A percentile compares a stretch with the other conserved stretches of the same genome.
phyloP scores from a whole-genome alignment of 2,888 invertebrate species.

The Smittia sp. region DNA sequence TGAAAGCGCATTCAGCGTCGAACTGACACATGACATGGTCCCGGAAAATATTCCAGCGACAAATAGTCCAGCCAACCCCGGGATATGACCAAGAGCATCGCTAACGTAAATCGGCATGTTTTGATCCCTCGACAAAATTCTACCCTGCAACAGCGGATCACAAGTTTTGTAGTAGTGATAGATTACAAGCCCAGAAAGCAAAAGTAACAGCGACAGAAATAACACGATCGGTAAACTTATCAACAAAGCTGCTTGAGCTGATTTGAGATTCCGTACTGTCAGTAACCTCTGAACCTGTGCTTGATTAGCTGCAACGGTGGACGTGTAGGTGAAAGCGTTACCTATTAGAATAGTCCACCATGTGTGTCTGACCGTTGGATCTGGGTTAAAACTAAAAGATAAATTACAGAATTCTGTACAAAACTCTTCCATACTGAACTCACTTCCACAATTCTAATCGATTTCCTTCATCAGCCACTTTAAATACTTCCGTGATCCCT shows the following conservation, averaged over 20 bases:
- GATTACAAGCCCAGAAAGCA: constrained; percentile 76
- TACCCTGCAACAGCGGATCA: constrained; percentile 67
- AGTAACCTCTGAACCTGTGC: constrained; percentile 75
- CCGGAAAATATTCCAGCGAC: constrained; percentile 90
- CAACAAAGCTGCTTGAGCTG: constrained; percentile 73
- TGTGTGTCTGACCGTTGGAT: constrained; percentile 81
- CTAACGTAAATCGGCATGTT: constrained; percentile 77
- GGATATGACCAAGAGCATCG: constrained; percentile 67
- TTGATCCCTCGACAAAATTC: constrained; percentile 70
- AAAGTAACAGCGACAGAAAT: constrained; percentile 69
- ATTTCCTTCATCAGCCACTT: constrained; percentile 64
- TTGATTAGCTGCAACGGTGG: constrained; percentile 84
- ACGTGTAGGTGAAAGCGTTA: constrained; percentile 73
- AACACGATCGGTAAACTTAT: constrained; percentile 77
- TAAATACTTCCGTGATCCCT: constrained; percentile 69
- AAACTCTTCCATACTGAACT: not conserved
- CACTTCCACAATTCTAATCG: constrained; percentile 70
- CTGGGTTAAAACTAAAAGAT: constrained; percentile 63
- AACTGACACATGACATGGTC: constrained; percentile 86
- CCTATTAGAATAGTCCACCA: constrained; percentile 80
- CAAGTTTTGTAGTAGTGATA: constrained; percentile 79
- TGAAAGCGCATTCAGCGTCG: constrained; percentile 84
- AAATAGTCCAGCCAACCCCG: constrained; percentile 84
- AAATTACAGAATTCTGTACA: constrained; percentile 39
- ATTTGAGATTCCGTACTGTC: constrained; percentile 67